These are phyloP conservation scores for Sebastes jordani DNA, from an alignment of 2,797 vertebrate genomes.

Conservation along the genomic window DNA sequence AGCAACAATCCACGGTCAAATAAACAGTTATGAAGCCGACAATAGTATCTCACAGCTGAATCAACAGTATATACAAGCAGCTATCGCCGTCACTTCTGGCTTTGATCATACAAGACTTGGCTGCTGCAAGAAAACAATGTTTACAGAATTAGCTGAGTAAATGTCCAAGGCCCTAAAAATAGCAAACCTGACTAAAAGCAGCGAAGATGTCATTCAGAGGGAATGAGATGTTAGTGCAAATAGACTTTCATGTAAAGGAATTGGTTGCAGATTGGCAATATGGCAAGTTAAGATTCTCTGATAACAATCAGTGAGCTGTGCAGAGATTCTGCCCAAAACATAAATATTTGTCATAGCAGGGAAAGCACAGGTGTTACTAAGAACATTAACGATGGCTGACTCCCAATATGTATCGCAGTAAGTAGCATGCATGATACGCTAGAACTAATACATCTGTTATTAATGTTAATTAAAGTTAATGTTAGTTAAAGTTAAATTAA, in stretches of 20 bases:
- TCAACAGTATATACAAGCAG: constrained; percentile 77
- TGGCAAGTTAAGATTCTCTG: constrained; percentile 36
- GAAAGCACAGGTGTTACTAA: neutral
- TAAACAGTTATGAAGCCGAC: constrained; percentile 79
- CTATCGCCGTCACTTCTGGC: constrained; percentile 58
- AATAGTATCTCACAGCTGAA: constrained; percentile 81
- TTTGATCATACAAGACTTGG: constrained; percentile 72
- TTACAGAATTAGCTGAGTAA: constrained; percentile 69
- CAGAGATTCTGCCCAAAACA: constrained; percentile 38
- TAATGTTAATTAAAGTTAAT: neutral
- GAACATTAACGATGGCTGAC: neutral
- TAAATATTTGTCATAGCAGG: constrained; percentile 3
- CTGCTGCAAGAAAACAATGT: constrained; percentile 63
- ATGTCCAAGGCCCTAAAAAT: constrained; percentile 65
- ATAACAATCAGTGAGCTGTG: no score
- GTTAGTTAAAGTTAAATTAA: neutral
- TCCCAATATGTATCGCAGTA: neutral
- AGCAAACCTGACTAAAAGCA: constrained; percentile 63
- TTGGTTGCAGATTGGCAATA: constrained; percentile 30
- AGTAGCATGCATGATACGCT: neutral
- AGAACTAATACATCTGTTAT: neutral
- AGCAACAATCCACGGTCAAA: constrained; percentile 80
- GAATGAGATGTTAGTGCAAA: constrained; percentile 55
- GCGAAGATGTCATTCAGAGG: constrained; percentile 53
- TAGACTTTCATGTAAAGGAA: constrained; percentile 47